Evolutionary conservation across 2,797 vertebrate genomes (phyloP).

Genomic region (Lepus townsendii): DNA sequence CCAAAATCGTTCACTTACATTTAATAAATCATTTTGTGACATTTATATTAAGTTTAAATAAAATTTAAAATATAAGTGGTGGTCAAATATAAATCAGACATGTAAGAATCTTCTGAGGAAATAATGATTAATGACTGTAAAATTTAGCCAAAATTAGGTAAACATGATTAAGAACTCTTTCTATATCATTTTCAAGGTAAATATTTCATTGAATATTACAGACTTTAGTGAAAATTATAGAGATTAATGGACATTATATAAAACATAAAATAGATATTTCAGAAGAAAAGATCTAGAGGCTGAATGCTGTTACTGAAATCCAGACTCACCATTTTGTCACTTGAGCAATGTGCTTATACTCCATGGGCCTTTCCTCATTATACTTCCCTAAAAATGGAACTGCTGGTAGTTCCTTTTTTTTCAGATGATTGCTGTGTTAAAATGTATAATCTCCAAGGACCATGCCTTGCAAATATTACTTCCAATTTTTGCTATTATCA

Average conservation of each 20-base stretch:
- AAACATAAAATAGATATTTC: background rate
- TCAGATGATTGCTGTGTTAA: background rate
- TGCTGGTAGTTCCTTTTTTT: background rate
- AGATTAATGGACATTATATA: background rate
- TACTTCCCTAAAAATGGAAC: background rate
- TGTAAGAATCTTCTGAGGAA: background rate
- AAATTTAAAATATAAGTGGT: background rate
- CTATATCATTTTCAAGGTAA: conserved; percentile 1
- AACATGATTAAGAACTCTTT: background rate
- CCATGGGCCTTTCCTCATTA: background rate
- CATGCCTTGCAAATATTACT: background rate
- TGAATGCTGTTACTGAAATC: background rate
- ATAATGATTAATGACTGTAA: background rate
- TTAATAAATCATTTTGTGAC: background rate
- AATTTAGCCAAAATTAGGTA: background rate
- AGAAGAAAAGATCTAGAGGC: background rate
- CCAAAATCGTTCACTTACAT: background rate
- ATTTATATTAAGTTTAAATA: conserved; percentile 13
- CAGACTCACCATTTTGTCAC: background rate
- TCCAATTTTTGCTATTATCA: background rate
- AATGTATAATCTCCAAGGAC: background rate
- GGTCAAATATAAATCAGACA: background rate
- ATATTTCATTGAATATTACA: conserved; percentile 5
- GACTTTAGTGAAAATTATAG: conserved; percentile 16
- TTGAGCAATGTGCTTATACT: background rate